Evolutionary conservation across 2,797 vertebrate genomes (phyloP), one percentile per base, ranked within the genome.

Genomic region (Clarias laeviceps): DNA sequence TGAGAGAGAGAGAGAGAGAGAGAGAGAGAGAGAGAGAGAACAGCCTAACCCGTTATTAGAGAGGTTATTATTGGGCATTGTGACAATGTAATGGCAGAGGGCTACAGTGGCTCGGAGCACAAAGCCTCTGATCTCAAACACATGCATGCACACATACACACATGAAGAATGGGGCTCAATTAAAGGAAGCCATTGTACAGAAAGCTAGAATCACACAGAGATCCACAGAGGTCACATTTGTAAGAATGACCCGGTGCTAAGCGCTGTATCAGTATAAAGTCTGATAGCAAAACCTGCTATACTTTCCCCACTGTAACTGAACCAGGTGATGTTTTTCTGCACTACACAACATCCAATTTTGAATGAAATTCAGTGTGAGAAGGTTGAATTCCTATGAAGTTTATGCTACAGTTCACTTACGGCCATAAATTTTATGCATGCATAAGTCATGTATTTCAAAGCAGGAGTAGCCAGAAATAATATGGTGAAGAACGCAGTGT

Each of bases 31-130:
- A 73, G 20, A 24, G n/a, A 57, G 59, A 61, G 29, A 83, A 40
- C 11, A 85, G 80, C 45, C 68, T 89, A 87, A 82, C 87, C 86
- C 88, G 84, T 91, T 88, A 92, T 91, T 91, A 91, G 80, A 74
- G 87, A 86, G 87, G 88, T 87, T 91, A 91, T 91, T 91, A 90
- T 90, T 91, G 89, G 85, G 45, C 78, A 77, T 77, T 88, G 88
- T 89, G 89, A 87, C 85, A 84, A 73, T 88, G 69, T 91, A 91
- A 92, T 91, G 87, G 85, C 89, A 84, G 86, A 88, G 85, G 87
- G 89, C 83, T 84, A 86, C 70, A 86, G 80, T 59, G 64, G 79
- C 84, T 88, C 85, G 87, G 88, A 88, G 78, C 82, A 81, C 89
- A 77, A 88, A 83, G 73, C 84, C 83, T 86, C 77, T 82, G 85